Base-by-base conservation (phyloP, 2,888 invertebrate species). In the Drosophila sordidula region DNA sequence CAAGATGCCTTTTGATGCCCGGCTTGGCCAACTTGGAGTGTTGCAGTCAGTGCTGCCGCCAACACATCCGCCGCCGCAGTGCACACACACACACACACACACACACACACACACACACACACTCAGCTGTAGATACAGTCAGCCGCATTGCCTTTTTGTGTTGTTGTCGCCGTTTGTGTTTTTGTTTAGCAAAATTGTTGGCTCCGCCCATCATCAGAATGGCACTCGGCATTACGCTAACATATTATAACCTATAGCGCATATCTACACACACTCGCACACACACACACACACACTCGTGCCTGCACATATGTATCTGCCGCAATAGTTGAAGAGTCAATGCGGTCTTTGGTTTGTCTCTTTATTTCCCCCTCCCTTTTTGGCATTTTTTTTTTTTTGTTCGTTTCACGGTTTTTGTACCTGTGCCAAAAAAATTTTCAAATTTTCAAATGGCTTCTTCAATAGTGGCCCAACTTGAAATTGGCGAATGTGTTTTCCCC, bases 381-480 rank as follows among this genome's bases (percentile, higher is more conserved):
- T 42, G 52, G 62, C 39, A 41, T 64, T 52, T 42, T 29, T 42
- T 22, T 52, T 36, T 57, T 46, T 55, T 34, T 57, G 46, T 51
- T 84, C 56, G 52, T 62, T 75, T 69, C 69, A 78, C 69, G 74
- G 77, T 89, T 81, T 78, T 82, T 89, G 90, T 89, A 87, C 87
- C 90, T 87, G 84, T 89, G 89, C 90, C 90, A 82, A 89, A 78
- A 89, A 89, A 86, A 77, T 87, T 89, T 89, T 89, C 86, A 87
- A 90, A 86, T 89, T 87, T 90, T 89, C 89, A 84, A 89, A 90
- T 90, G 87, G 87, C 87, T 87, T 86, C 86, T 87, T 87, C 81
- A 88, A 86, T 83, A 71, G 75, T 58, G 65, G 69, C 52, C 70
- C 78, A 75, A 78, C 81, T 78, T 80, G 80, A 80, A 80, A 76